phyloP scores from a whole-genome alignment of 2,797 vertebrate species.

The Natrix natrix region DNA sequence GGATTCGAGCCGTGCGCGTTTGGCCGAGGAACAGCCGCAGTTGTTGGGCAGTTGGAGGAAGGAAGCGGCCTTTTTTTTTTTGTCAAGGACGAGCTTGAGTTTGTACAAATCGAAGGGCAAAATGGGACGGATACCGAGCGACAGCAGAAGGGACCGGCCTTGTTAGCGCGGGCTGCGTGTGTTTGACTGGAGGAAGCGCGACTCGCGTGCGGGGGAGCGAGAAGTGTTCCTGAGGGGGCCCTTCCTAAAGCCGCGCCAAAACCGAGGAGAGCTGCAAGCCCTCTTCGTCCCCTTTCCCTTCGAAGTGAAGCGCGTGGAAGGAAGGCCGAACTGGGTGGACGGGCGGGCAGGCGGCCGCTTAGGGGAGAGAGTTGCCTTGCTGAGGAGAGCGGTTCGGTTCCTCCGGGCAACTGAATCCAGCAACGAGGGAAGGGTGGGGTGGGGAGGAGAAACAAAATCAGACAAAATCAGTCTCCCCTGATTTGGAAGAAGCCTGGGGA shows the following conservation, averaged over 20 bases:
- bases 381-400: constrained; percentile 47
- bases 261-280: neutral
- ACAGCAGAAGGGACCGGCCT: neutral
- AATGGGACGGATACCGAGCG: neutral
- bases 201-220: neutral
- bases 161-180: neutral
- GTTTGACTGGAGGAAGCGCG: neutral
- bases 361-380: constrained; percentile 23
- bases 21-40: neutral
- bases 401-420: constrained; percentile 54
- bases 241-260: neutral
- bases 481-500: constrained; percentile 79
- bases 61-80: neutral
- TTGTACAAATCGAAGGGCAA: neutral
- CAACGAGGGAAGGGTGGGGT: neutral
- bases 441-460: constrained; percentile 69
- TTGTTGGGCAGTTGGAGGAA: neutral
- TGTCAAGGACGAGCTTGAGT: neutral
- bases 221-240: neutral
- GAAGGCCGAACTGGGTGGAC: constrained; percentile 9
- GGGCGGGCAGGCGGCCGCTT: neutral
- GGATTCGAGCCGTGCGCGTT: neutral
- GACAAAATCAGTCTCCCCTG: constrained; percentile 73
- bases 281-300: neutral
- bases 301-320: constrained; percentile 23